phyloP scores from a whole-genome alignment of 2,113 vertebrate species.

The Physeter macrocephalus region DNA sequence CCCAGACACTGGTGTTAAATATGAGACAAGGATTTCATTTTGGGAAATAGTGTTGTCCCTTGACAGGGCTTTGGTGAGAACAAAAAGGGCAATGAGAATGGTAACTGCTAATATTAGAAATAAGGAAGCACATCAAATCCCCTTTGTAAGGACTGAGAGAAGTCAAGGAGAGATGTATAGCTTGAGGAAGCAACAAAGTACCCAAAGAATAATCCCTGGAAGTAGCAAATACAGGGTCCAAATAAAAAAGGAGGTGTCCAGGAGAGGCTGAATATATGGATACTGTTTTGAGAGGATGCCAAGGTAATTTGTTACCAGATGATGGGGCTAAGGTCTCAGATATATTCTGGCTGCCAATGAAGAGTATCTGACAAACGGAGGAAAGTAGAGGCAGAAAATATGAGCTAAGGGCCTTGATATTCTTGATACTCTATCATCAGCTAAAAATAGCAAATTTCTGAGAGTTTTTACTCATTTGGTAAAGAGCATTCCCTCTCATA shows the following conservation, averaged over 20 bases:
- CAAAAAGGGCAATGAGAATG: neutral
- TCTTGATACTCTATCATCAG: neutral
- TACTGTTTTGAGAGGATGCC: neutral
- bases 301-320: slow-evolving; percentile 42
- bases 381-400: neutral
- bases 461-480: neutral
- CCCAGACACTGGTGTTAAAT: neutral
- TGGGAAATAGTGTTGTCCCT: neutral
- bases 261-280: neutral
- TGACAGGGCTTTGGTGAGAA: neutral
- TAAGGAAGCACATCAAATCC: neutral
- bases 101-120: neutral
- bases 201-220: neutral
- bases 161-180: neutral
- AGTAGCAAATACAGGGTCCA: neutral
- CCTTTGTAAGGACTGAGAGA: neutral
- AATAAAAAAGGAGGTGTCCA: neutral
- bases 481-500: neutral
- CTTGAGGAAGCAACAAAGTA: neutral
- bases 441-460: neutral
- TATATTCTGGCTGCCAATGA: neutral
- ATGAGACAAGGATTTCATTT: neutral
- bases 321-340: slow-evolving; percentile 44
- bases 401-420: neutral
- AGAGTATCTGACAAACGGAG: neutral